These are phyloP conservation scores for Deroptyus accipitrinus DNA, from an alignment of 2,113 vertebrate species.

Conservation along the genomic window DNA sequence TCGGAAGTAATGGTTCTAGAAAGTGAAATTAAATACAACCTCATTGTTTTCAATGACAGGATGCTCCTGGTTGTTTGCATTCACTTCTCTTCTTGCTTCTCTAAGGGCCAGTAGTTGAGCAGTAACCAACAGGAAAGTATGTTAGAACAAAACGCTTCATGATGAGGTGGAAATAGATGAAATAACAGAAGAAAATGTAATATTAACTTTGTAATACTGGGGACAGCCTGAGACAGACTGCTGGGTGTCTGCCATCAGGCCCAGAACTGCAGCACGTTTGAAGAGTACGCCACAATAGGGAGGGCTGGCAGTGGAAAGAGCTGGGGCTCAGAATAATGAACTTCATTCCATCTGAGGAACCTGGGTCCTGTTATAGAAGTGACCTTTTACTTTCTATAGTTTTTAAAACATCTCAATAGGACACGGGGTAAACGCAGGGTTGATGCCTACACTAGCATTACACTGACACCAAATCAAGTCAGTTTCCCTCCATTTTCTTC, in stretches of 20 bases:
- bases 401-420: background rate
- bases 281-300: background rate
- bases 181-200: background rate
- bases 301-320: background rate
- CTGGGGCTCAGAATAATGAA: background rate
- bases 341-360: background rate
- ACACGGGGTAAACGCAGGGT: background rate
- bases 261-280: background rate
- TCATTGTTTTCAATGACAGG: background rate
- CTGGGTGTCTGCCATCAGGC: background rate
- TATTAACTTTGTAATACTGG: background rate
- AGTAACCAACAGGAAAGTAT: background rate
- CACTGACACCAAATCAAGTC: background rate
- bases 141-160: background rate
- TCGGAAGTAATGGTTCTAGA: background rate
- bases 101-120: background rate
- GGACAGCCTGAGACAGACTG: background rate
- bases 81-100: background rate
- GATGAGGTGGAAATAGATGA: background rate
- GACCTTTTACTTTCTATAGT: background rate
- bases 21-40: background rate
- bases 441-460: background rate
- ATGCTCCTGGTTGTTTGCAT: background rate
- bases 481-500: background rate
- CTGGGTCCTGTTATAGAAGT: background rate